Conservation (phyloP, 2,888 invertebrate species). For the Phaedon cochleariae region DNA sequence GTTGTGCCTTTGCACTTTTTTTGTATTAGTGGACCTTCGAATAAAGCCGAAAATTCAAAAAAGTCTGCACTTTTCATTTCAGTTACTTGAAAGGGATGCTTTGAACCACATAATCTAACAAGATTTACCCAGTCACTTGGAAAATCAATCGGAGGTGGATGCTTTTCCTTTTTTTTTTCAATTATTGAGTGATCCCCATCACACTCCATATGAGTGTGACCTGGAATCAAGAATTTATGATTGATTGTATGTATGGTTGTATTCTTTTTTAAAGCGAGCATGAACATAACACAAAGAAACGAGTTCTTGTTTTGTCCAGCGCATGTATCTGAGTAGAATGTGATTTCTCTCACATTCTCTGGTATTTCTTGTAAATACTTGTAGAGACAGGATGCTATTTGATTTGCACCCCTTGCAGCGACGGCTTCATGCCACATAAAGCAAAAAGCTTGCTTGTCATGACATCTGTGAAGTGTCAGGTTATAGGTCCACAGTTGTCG, state of each 20-base stretch:
- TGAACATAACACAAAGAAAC: conserved; percentile 22
- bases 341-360: conserved; percentile 12
- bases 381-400: conserved; percentile 42
- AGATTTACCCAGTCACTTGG: conserved; percentile 34
- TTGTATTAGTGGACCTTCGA: too few species aligned
- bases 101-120: too few species aligned
- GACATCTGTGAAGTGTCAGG: conserved; percentile 45
- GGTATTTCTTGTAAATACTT: not conserved
- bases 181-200: conserved; percentile 33
- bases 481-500: conserved; percentile 49
- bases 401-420: conserved; percentile 44
- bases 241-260: too few species aligned
- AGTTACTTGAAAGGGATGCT: conserved; percentile 15
- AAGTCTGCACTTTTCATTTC: conserved; percentile 23
- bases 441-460: not conserved
- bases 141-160: conserved; percentile 22
- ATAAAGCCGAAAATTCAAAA: conserved; percentile 20
- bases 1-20: too few species aligned
- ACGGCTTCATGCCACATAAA: conserved; percentile 50
- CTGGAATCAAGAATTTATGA: conserved; percentile 33
- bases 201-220: conserved; percentile 35
- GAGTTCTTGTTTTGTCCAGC: conserved; percentile 37
- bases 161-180: conserved; percentile 30
- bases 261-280: not conserved
- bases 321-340: conserved; percentile 32